Evolutionary conservation across 2,888 invertebrate species (phyloP).

Genomic region (Campoletis raptor): DNA sequence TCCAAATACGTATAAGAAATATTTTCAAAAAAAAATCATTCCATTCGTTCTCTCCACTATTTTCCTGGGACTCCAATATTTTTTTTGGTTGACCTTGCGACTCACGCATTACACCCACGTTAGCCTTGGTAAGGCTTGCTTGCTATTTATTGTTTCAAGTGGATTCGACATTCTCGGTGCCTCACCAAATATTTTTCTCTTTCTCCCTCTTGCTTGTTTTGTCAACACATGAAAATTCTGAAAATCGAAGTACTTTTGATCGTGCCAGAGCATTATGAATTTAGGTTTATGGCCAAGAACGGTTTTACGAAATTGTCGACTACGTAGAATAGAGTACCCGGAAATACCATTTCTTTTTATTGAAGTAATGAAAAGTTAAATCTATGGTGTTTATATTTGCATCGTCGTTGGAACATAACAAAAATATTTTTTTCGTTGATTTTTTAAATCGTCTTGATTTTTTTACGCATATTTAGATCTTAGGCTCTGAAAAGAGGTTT

Average conservation of each 20-base stretch:
- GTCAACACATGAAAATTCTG: constrained; percentile 9
- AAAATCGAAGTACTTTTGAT: not conserved
- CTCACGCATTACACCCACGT: constrained; percentile 59
- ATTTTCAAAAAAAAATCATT: constrained; percentile 21
- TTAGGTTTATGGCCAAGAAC: not conserved
- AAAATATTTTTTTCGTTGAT: no score
- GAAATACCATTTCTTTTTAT: not conserved
- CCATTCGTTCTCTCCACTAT: constrained; percentile 5
- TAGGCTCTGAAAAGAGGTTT: no score
- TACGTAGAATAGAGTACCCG: not conserved
- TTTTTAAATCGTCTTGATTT: no score
- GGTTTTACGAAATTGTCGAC: not conserved
- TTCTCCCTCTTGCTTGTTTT: not conserved
- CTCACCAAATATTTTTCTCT: not conserved
- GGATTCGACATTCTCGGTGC: constrained; percentile 2
- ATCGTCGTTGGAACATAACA: not conserved
- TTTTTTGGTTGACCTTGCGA: constrained; percentile 75
- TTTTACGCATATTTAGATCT: no score
- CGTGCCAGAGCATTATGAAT: not conserved
- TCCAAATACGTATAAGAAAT: constrained; percentile 66
- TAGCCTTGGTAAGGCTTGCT: not conserved
- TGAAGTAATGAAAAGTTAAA: no score
- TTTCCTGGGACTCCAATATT: constrained; percentile 10
- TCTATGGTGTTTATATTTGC: not conserved
- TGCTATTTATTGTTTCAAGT: constrained; percentile 42